Evolutionary conservation across 2,888 invertebrate species (phyloP).

Genomic region (Melanostoma scalare): DNA sequence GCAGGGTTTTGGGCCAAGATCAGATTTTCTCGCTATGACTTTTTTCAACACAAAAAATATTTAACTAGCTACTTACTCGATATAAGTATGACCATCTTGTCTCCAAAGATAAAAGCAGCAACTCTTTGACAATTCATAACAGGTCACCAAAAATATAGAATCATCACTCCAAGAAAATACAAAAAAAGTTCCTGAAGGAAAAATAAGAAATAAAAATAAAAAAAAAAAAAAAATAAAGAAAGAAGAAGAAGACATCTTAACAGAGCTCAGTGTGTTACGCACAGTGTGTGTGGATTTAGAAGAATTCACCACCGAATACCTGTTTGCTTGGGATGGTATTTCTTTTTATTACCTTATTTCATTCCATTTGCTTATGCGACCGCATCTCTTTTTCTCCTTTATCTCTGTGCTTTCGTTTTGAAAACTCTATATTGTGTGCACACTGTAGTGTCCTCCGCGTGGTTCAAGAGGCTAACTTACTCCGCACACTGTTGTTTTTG

Average conservation of each 20-base stretch:
- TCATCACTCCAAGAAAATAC: conserved; percentile 22
- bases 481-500: conserved; percentile 13
- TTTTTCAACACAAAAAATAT: too few species aligned
- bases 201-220: conserved; percentile 60
- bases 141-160: conserved; percentile 69
- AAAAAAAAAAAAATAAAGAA: neutral
- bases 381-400: conserved; percentile 18
- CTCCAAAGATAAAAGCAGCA: conserved; percentile 39
- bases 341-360: conserved; percentile 71
- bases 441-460: conserved; percentile 69
- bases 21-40: too few species aligned
- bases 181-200: conserved; percentile 7
- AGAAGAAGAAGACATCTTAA: conserved; percentile 59
- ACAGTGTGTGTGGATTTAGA: conserved; percentile 71
- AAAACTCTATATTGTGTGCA: conserved; percentile 47
- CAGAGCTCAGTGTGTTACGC: conserved; percentile 65
- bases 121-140: conserved; percentile 59
- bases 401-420: conserved; percentile 1
- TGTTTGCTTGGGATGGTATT: conserved; percentile 71
- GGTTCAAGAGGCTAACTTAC: conserved; percentile 71
- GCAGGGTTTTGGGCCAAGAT: too few species aligned
- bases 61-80: too few species aligned
- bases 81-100: too few species aligned
- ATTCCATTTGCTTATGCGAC: conserved; percentile 50
- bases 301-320: conserved; percentile 72